Evolutionary conservation across 1,140 invertebrate genomes (phyloP), one percentile per base, ranked within the genome.

Genomic region (Hestina assimilis): DNA sequence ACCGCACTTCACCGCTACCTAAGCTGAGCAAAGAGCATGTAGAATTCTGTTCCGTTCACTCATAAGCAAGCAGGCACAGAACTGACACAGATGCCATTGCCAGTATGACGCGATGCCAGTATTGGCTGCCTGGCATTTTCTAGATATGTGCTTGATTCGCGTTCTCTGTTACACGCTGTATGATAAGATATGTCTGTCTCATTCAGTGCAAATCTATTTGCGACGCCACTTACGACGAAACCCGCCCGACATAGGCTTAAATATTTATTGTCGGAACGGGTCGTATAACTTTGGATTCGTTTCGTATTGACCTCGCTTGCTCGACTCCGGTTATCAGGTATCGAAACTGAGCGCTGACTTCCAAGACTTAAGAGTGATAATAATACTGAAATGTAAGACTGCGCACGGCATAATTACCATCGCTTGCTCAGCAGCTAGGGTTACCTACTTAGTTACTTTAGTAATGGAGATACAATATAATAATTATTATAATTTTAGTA

Each of bases 111-210:
- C 66, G 67, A 61, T 86, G 80, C 78, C 80, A 86, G 74, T 74
- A 83, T 81, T 82, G 79, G 74, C 68, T 72, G 69, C 61, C 69
- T 78, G 72, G 73, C 79, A 82, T 75, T 72, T 71, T 61, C 72
- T 70, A 76, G 66, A 47, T 62, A 41, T 53, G 60, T 66, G 63
- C 50, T 62, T 57, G 9, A 23, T 60, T 40, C 11, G 23, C 55
- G 60, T 21, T 83, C 76, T 68, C 66, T 59, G 24, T 85, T 63
- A 19, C 59, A 55, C 75, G 17, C 9, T 11, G 2, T 6, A n/a
- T 7, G 8, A 9, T 43, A 40, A n/a, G 42, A 45, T 66, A 46
- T 57, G 17, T 45, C 50, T 58, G 28, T 75, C 67, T 70, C 66
- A 40, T 43, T 68, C 56, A 41, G n/a, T 56, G 40, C 45, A 67